Evolutionary conservation across 2,888 invertebrate species (phyloP).

Genomic region (Bhutanitis thaidina): DNA sequence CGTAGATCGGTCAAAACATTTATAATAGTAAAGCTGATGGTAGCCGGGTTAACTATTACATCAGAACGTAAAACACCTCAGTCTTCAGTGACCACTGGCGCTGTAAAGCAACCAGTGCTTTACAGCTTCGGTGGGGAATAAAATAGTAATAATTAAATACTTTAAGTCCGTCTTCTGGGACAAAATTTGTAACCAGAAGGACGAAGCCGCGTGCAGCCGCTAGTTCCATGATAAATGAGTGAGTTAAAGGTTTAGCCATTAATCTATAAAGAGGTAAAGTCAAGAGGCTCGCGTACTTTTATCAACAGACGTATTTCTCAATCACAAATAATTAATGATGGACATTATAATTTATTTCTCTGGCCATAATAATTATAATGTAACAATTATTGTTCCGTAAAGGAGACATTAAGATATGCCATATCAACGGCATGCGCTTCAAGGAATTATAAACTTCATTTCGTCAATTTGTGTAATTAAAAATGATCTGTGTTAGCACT

Average conservation of each 20-base stretch:
- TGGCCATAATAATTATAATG: constrained; percentile 71
- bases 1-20: too few species aligned
- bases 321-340: constrained; percentile 62
- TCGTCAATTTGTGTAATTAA: neutral
- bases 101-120: too few species aligned
- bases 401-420: constrained; percentile 60
- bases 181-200: too few species aligned
- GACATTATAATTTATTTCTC: constrained; percentile 60
- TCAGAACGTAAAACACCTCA: too few species aligned
- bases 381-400: constrained; percentile 71
- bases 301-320: constrained; percentile 63
- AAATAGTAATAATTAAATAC: too few species aligned
- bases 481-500: neutral
- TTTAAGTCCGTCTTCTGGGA: too few species aligned
- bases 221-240: too few species aligned
- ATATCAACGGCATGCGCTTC: constrained; percentile 9
- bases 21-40: too few species aligned
- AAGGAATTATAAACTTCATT: neutral
- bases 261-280: constrained; percentile 1
- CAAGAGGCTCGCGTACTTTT: constrained; percentile 23
- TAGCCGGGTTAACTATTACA: too few species aligned
- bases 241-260: neutral
- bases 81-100: too few species aligned
- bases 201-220: too few species aligned
- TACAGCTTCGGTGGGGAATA: too few species aligned